Base-by-base conservation (phyloP, 2,888 invertebrate genomes). In the Leptopilina drosophilae region DNA sequence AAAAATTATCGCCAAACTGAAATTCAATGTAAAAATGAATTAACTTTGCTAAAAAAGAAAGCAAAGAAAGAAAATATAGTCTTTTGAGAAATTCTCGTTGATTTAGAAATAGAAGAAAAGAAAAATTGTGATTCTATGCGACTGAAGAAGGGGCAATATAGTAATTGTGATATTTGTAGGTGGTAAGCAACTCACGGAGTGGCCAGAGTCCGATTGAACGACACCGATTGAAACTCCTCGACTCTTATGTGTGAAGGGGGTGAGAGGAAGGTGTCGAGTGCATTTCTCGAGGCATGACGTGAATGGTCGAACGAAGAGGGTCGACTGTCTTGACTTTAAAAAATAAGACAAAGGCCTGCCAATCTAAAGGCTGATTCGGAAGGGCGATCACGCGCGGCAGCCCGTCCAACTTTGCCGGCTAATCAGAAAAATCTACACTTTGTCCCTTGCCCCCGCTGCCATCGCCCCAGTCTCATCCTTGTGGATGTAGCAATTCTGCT, bases 371-470 rank as follows among this genome's bases (percentile, higher is more conserved):
- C 81, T 82, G 85, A 87, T 89, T 88, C 85, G 82, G 89, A 80
- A 90, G 86, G 89, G 87, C 86, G 89, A 89, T 90, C 90, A 90
- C 90, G 90, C 89, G 87, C 90, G 66, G 78, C 83, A 82, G 84
- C 83, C 86, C 87, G 87, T 86, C 89, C 89, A 90, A 90, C 89
- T 90, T 90, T 86, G 81, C 85, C 86, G 85, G 87, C 89, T 90
- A 90, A 90, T 90, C 90, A 90, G 89, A 90, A 90, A 90, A 90
- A 90, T 90, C 90, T 89, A 90, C 90, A 89, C 89, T 87, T 83
- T 85, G 85, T 46, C 83, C 53, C 53, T n/a, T n/a, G 3, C 7
- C 49, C 12, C 49, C 69, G 49, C 67, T 8, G 7, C 56, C 59
- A 56, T 15, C 62, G 20, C n/a, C 15, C 62, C 6, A 59, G 33